A percentile compares a stretch with the other conserved stretches of the same genome.
phyloP scores from a whole-genome alignment of 2,888 invertebrate genomes.

The Digitonthophagus gazella region DNA sequence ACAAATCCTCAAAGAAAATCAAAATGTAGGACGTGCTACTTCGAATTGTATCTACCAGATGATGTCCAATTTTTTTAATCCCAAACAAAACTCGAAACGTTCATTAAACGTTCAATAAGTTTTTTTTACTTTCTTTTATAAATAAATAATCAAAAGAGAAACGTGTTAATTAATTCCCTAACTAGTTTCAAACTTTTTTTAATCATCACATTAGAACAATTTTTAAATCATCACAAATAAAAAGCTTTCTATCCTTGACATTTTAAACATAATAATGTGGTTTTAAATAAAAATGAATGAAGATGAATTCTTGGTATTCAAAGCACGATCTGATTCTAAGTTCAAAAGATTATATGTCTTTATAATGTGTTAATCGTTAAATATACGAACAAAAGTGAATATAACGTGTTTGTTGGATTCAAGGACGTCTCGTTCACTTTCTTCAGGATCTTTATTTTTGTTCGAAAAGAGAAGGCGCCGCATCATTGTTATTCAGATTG shows the following conservation, averaged over 20 bases:
- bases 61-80: too few species aligned
- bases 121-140: too few species aligned
- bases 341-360: not conserved
- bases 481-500: constrained; percentile 25
- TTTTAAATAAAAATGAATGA: not conserved
- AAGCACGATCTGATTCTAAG: not conserved
- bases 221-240: too few species aligned
- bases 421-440: constrained; percentile 36
- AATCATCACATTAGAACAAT: too few species aligned
- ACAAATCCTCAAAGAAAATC: too few species aligned
- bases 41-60: too few species aligned
- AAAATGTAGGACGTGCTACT: too few species aligned
- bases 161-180: too few species aligned
- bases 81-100: too few species aligned
- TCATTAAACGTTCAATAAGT: too few species aligned
- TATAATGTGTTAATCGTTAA: not conserved
- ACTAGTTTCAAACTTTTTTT: too few species aligned
- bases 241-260: not conserved
- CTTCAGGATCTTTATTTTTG: constrained; percentile 35
- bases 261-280: not conserved
- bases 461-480: constrained; percentile 29
- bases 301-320: not conserved
- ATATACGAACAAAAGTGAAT: not conserved
- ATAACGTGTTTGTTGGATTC: constrained; percentile 24
- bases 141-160: too few species aligned